Conservation (phyloP, 37 sponge, comb jelly and placozoan species). For the Amphimedon queenslandica region DNA sequence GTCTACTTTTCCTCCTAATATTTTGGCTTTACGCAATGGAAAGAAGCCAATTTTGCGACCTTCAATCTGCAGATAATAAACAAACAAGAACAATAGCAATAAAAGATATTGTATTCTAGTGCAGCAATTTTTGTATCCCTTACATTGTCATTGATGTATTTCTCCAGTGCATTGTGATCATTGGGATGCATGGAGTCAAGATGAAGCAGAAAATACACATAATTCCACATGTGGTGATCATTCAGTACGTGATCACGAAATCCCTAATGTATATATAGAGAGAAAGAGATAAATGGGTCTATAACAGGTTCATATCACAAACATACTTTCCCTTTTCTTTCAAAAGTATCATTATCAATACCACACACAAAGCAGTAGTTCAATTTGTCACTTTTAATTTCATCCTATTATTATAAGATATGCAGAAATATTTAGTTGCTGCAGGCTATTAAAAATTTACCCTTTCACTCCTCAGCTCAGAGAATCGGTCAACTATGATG, state of each 20-base stretch:
- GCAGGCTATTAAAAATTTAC: no score
- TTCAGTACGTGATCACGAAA: slow-evolving; percentile 6
- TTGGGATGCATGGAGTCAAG: background rate
- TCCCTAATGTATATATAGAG: no score
- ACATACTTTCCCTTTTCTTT: background rate
- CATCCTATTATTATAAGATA: background rate
- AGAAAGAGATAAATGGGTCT: no score
- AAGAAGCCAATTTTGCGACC: background rate
- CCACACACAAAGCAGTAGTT: background rate
- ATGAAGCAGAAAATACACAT: background rate
- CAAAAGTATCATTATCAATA: background rate
- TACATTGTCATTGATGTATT: slow-evolving; percentile 3
- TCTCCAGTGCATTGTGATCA: slow-evolving; percentile 19
- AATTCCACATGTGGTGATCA: slow-evolving; percentile 18
- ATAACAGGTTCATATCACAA: no score
- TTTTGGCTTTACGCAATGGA: background rate
- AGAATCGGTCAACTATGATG: no score
- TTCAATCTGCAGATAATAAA: background rate
- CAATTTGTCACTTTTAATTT: background rate
- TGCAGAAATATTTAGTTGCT: no score
- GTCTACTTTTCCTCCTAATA: background rate
- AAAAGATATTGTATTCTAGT: no score
- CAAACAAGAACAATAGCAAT: background rate
- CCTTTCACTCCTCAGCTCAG: no score
- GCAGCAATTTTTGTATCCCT: no score